phyloP scores from a whole-genome alignment of 2,888 invertebrate species.

The Tipula unca region DNA sequence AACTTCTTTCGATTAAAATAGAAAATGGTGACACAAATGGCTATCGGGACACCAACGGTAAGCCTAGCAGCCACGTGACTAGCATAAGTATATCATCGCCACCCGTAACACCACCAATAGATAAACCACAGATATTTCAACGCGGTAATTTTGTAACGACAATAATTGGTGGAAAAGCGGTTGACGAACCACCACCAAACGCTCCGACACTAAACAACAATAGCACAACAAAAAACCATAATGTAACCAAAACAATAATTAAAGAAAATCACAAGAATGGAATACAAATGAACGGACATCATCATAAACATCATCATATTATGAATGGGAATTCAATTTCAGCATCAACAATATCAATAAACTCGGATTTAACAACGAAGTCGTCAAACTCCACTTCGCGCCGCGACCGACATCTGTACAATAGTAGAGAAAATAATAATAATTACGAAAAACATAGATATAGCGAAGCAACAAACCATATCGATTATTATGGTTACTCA shows the following conservation, averaged over 20 bases:
- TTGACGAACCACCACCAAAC: conserved; percentile 26
- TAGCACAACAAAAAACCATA: not conserved
- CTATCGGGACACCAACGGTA: conserved; percentile 15
- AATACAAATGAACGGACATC: conserved; percentile 26
- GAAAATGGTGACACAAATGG: not conserved
- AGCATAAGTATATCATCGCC: conserved; percentile 62
- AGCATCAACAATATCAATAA: conserved; percentile 41
- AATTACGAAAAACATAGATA: not conserved
- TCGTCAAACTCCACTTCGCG: not conserved
- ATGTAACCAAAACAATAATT: conserved; percentile 38
- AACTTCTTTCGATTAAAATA: conserved; percentile 43
- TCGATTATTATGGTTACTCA: conserved; percentile 1
- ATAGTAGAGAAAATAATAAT: conserved; percentile 10
- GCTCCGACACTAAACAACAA: not conserved
- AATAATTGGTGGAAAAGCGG: conserved; percentile 49
- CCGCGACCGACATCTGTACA: not conserved
- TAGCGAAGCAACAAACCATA: conserved; percentile 23
- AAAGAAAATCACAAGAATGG: conserved; percentile 31
- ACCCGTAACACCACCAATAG: conserved; percentile 43
- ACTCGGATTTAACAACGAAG: conserved; percentile 32
- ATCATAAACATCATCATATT: not conserved
- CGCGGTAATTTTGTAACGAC: conserved; percentile 74
- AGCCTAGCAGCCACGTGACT: conserved; percentile 48
- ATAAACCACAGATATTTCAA: conserved; percentile 60
- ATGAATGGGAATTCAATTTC: conserved; percentile 32